These are phyloP conservation scores for Caenorhabditis panamensis DNA, from an alignment of 2,888 invertebrate genomes.

Conservation along the genomic window DNA sequence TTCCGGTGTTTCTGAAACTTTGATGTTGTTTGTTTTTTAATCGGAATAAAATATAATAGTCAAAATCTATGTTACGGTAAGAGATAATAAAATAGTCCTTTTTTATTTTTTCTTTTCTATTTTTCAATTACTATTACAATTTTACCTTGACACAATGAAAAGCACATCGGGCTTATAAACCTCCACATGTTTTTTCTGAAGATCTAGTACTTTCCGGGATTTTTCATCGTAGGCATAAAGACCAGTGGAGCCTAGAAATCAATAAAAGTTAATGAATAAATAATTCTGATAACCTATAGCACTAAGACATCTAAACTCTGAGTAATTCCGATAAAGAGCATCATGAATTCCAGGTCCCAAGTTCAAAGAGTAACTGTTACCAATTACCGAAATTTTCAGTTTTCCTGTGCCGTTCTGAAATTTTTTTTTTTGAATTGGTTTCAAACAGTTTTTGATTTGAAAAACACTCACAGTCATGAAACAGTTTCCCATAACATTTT, in stretches of 20 bases:
- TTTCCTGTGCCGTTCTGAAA: neutral
- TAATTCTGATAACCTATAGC: neutral
- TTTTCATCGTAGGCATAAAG: neutral
- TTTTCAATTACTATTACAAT: too few species aligned
- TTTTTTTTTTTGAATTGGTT: too few species aligned
- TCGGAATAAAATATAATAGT: too few species aligned
- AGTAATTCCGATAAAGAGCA: neutral
- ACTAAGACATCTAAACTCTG: neutral
- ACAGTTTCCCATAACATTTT: neutral
- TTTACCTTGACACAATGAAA: too few species aligned
- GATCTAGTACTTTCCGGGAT: neutral
- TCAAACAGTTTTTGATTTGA: too few species aligned
- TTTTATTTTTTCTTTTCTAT: too few species aligned
- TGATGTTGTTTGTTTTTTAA: too few species aligned
- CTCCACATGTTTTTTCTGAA: neutral
- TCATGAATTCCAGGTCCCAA: neutral
- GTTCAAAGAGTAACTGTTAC: neutral
- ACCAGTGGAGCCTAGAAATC: neutral
- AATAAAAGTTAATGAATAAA: too few species aligned
- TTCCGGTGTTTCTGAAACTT: too few species aligned
- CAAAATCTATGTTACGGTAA: too few species aligned
- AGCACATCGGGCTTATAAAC: neutral
- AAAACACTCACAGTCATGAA: neutral
- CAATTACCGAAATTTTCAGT: neutral
- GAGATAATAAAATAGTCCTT: too few species aligned